These are phyloP conservation scores for Strongylocentrotus purpuratus DNA, from an alignment of 35 echinoderm and acorn worm genomes.

Conservation along the genomic window DNA sequence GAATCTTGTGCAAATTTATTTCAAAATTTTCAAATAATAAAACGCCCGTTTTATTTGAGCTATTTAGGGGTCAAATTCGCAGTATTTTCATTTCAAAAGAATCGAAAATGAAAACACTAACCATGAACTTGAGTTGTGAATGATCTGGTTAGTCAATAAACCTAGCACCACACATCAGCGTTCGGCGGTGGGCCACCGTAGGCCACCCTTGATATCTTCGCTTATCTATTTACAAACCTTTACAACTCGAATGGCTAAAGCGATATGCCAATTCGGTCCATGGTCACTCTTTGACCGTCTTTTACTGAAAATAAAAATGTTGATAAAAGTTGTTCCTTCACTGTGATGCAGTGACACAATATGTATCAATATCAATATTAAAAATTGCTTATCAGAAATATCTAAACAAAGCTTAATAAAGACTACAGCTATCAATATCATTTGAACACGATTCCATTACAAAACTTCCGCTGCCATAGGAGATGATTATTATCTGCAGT, in stretches of 20 bases:
- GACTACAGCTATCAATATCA: no score
- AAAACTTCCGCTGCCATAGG: no score
- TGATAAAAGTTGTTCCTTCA: no score
- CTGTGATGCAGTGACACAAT: no score
- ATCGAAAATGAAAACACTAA: neutral
- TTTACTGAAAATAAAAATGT: neutral
- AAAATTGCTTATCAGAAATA: no score
- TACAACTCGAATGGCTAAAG: no score
- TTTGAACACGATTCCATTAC: no score
- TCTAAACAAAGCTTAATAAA: no score
- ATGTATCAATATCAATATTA: no score
- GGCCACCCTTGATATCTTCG: neutral
- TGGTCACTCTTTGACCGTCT: neutral
- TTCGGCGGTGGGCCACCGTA: neutral
- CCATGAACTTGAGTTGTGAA: neutral
- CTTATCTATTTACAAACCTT: no score
- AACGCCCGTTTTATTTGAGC: neutral
- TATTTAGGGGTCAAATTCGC: neutral
- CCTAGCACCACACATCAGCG: neutral
- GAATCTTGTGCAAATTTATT: neutral
- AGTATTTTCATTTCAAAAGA: neutral
- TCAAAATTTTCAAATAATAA: neutral
- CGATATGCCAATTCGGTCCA: no score
- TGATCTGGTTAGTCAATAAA: neutral
- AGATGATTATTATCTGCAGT: no score